Conservation (phyloP, 2,113 vertebrate species). For the Chamaea fasciata region DNA sequence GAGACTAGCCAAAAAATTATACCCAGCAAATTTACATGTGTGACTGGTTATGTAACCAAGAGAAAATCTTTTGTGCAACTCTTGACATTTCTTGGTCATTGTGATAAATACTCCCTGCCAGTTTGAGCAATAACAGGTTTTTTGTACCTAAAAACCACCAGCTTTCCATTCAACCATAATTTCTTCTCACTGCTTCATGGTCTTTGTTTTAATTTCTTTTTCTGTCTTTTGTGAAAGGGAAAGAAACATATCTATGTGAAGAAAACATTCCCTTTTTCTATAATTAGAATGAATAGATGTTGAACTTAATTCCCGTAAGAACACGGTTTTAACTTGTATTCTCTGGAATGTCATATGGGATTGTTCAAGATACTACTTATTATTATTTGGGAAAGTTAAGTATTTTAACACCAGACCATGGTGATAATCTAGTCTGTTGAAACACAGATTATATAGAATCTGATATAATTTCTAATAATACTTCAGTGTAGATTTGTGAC, state of each 20-base stretch:
- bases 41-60: neutral
- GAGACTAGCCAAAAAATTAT: neutral
- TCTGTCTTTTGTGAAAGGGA: neutral
- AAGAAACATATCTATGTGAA: neutral
- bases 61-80: neutral
- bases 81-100: neutral
- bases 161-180: neutral
- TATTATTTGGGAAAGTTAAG: neutral
- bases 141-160: neutral
- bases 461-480: constrained; percentile 16
- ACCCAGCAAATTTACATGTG: neutral
- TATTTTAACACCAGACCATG: neutral
- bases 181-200: neutral
- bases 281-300: neutral
- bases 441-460: neutral
- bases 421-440: neutral
- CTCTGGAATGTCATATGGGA: neutral
- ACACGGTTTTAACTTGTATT: neutral
- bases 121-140: neutral
- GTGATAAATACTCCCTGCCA: neutral
- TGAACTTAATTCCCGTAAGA: neutral
- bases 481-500: neutral
- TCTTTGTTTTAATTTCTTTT: neutral
- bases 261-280: neutral
- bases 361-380: neutral